Evolutionary conservation across 2,888 invertebrate genomes (phyloP).

Genomic region (Leucophenga maculata): DNA sequence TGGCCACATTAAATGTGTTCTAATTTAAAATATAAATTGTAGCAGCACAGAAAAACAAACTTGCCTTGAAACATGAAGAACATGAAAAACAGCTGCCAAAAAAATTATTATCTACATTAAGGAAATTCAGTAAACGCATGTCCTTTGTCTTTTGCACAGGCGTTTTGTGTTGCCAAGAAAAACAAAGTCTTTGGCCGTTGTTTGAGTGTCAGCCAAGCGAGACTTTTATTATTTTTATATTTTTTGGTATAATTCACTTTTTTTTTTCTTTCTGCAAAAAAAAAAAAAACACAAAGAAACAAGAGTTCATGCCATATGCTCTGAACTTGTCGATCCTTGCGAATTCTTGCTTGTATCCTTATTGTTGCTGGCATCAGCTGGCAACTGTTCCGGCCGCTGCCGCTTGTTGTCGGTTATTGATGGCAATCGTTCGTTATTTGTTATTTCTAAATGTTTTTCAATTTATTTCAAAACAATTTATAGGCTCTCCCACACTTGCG

Average conservation of each 20-base stretch:
- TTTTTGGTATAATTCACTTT: background rate
- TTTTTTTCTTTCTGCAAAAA: background rate
- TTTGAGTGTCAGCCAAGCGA: slow-evolving; percentile 21
- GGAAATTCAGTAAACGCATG: background rate
- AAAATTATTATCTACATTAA: too few species aligned
- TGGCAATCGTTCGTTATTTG: slow-evolving; percentile 41
- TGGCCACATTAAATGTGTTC: slow-evolving; percentile 59
- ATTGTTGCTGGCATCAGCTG: slow-evolving; percentile 53
- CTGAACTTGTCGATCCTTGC: slow-evolving; percentile 35
- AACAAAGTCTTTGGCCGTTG: slow-evolving; percentile 2
- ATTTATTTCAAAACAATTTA: slow-evolving; percentile 63
- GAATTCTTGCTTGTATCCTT: slow-evolving; percentile 19
- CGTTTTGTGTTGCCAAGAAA: slow-evolving; percentile 13
- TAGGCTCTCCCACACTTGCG: slow-evolving; percentile 40
- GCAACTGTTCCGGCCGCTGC: slow-evolving; percentile 26
- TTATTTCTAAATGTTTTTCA: slow-evolving; percentile 62
- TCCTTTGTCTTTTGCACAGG: background rate
- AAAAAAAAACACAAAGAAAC: background rate
- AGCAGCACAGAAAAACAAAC: background rate
- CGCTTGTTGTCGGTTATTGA: slow-evolving; percentile 61
- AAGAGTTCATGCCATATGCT: background rate
- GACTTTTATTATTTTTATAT: slow-evolving; percentile 6
- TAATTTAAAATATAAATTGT: slow-evolving; percentile 56
- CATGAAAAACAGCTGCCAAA: background rate
- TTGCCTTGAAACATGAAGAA: background rate